Conservation (phyloP, 2,113 vertebrate genomes). For the Trichechus manatus region DNA sequence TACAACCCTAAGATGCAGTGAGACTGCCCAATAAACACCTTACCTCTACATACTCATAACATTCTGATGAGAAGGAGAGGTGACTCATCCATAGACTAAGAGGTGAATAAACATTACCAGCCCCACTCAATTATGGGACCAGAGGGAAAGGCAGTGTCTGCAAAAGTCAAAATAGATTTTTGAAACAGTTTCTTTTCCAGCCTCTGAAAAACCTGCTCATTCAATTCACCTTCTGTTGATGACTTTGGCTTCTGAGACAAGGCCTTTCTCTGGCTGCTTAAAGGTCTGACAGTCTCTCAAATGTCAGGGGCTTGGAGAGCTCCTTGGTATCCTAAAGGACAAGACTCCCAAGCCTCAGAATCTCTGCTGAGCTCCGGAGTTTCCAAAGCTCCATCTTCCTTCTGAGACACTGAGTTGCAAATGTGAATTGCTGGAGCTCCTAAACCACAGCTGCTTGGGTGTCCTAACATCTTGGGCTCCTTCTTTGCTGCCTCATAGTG, state of each 20-base stretch:
- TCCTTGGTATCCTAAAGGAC: constrained; percentile 73
- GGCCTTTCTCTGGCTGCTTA: constrained; percentile 74
- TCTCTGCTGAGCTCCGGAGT: constrained; percentile 73
- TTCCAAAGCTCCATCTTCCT: constrained; percentile 61
- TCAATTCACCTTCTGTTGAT: constrained; percentile 76
- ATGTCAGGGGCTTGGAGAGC: constrained; percentile 82
- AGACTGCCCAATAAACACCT: constrained; percentile 73
- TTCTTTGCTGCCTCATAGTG: constrained; percentile 17
- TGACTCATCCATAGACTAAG: constrained; percentile 71
- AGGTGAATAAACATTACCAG: constrained; percentile 68
- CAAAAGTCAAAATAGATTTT: constrained; percentile 84
- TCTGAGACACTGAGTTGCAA: constrained; percentile 65
- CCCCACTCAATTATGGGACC: constrained; percentile 71
- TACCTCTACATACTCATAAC: constrained; percentile 53
- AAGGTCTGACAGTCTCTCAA: constrained; percentile 77
- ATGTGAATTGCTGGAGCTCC: constrained; percentile 28
- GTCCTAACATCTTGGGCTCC: background rate
- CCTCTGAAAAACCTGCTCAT: constrained; percentile 76
- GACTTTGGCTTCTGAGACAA: constrained; percentile 79
- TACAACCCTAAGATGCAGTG: constrained; percentile 38
- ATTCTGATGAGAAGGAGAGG: constrained; percentile 66
- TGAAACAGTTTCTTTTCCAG: constrained; percentile 76
- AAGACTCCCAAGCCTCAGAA: constrained; percentile 65
- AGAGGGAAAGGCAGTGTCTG: constrained; percentile 77
- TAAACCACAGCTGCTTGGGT: constrained; percentile 45